Conservation (phyloP, 2,797 vertebrate species). For the Nyctalus aviator region DNA sequence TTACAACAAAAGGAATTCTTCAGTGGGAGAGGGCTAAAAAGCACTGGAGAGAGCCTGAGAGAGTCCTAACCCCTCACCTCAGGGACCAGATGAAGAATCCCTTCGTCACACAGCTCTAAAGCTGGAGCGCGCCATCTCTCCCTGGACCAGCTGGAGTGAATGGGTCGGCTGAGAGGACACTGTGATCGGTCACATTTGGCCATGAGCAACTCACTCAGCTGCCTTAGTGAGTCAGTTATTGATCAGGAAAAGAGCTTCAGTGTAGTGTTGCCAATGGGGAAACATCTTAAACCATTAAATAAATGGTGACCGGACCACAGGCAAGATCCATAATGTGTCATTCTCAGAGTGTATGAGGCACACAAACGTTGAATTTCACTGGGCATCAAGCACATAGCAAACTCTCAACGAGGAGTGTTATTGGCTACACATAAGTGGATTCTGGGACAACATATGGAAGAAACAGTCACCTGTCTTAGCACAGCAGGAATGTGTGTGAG, state of each 20-base stretch:
- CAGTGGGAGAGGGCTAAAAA: neutral
- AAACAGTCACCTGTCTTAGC: neutral
- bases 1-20: neutral
- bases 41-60: rapidly evolving
- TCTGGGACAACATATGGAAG: neutral
- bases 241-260: constrained; percentile 52
- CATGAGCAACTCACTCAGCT: neutral
- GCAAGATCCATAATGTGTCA: neutral
- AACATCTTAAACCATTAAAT: constrained; percentile 56
- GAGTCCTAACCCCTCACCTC: neutral
- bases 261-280: constrained; percentile 48
- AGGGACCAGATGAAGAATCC: neutral
- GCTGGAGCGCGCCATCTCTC: neutral
- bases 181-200: neutral
- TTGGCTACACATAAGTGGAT: neutral
- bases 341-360: neutral
- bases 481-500: neutral
- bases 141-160: neutral
- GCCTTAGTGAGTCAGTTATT: constrained; percentile 55
- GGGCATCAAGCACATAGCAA: neutral
- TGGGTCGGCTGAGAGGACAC: neutral
- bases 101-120: neutral
- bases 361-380: neutral
- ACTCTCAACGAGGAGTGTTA: neutral
- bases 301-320: constrained; percentile 24